Percentiles rank a stretch among this genome's conserved stretches.
Conservation (phyloP, 2,888 invertebrate genomes). For the Micropterix aruncella region DNA sequence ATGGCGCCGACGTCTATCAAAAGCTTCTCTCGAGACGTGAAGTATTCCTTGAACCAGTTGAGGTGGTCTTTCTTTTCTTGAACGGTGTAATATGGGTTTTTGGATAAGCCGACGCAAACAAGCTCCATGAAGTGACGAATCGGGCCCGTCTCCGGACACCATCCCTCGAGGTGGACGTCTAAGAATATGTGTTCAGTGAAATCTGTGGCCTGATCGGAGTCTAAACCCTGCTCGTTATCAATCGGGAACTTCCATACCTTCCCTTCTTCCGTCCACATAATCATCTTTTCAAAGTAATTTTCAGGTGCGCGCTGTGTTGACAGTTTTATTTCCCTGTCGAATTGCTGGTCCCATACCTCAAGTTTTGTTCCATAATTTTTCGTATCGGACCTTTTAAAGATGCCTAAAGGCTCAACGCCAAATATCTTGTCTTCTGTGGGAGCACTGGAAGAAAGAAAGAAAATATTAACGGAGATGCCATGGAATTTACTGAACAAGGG, state of each 20-base stretch:
- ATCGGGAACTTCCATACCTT: conserved; percentile 97
- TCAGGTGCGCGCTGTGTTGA: conserved; percentile 57
- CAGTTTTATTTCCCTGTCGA: conserved; percentile 50
- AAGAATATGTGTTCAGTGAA: conserved; percentile 94
- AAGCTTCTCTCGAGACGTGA: conserved; percentile 62
- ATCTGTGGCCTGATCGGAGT: conserved; percentile 49
- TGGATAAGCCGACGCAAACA: conserved; percentile 84
- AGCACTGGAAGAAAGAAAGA: too few species aligned
- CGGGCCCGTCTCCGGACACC: conserved; percentile 87
- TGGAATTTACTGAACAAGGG: too few species aligned
- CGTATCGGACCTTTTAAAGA: conserved; percentile 36
- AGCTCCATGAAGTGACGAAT: conserved; percentile 96
- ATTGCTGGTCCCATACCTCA: conserved; percentile 53
- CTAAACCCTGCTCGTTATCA: conserved; percentile 90
- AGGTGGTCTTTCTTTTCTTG: conserved; percentile 82
- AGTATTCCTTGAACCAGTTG: conserved; percentile 84
- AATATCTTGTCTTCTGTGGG: conserved; percentile 48
- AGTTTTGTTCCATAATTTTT: conserved; percentile 30
- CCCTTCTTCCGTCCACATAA: conserved; percentile 85
- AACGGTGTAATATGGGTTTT: conserved; percentile 83
- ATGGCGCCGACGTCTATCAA: conserved; percentile 50
- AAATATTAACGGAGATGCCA: too few species aligned
- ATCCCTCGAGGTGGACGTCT: conserved; percentile 68
- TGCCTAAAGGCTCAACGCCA: conserved; percentile 44
- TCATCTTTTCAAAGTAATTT: conserved; percentile 90